These are phyloP conservation scores for Sycon ciliatum DNA, from an alignment of 37 sponge, comb jelly and placozoan species.

Conservation along the genomic window DNA sequence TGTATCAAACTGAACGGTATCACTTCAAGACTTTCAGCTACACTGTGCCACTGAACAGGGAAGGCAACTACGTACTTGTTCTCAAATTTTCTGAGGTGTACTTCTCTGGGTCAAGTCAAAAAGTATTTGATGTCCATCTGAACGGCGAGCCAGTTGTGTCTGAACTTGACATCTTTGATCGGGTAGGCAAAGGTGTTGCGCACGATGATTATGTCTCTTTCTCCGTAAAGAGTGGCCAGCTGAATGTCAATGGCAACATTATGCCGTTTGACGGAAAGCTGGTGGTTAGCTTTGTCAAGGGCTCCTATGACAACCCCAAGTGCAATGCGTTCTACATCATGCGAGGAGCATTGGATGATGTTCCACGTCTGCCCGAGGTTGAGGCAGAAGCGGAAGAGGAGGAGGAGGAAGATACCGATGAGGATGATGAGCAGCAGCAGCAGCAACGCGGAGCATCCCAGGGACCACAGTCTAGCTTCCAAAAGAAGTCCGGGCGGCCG, in stretches of 20 bases:
- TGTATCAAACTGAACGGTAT: slow-evolving; percentile 92
- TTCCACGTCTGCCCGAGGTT: neutral
- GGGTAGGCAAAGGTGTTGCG: slow-evolving; percentile 75
- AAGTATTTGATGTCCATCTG: slow-evolving; percentile 74
- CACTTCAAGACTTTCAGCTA: slow-evolving; percentile 62
- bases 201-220: slow-evolving; percentile 80
- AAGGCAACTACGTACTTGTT: slow-evolving; percentile 75
- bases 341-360: slow-evolving; percentile 45
- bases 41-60: slow-evolving; percentile 45
- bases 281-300: slow-evolving; percentile 80
- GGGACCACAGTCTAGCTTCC: slow-evolving; percentile 36
- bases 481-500: slow-evolving; percentile 70
- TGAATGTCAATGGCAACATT: slow-evolving; percentile 41
- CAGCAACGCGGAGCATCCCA: neutral
- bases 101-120: slow-evolving; percentile 45
- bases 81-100: slow-evolving; percentile 89
- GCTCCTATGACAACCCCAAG: slow-evolving; percentile 84
- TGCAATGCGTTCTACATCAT: slow-evolving; percentile 79
- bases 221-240: slow-evolving; percentile 40
- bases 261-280: slow-evolving; percentile 66
- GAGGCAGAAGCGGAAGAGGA: neutral
- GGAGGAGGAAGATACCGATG: neutral
- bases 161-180: slow-evolving; percentile 74
- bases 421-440: neutral
- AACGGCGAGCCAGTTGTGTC: slow-evolving; percentile 54